Evolutionary conservation across 2,888 invertebrate species (phyloP), one percentile per base, ranked within the genome.

Genomic region (Pelosia muscerda): DNA sequence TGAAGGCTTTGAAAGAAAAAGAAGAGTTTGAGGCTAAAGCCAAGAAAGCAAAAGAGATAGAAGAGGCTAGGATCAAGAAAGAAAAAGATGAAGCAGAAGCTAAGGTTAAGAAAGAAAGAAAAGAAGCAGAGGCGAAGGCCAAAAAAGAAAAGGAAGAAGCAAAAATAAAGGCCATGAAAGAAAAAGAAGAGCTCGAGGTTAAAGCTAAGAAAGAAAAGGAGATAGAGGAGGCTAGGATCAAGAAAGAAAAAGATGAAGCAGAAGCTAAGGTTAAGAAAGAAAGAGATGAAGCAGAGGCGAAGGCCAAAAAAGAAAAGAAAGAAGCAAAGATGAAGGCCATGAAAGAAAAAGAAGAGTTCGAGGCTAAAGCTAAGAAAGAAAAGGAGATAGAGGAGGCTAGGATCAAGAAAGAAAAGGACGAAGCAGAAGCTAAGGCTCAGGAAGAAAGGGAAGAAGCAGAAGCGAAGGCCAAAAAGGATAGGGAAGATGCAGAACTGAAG

Each of bases 401-500:
- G 28, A 34, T 15, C 9, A 61, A 38, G 15, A n/a, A 53, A n/a
- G 53, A 25, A 28, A n/a, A 66, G 31, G 49, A 34, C 10, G 54
- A 65, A 8, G 23, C 15, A 10, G 61, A 61, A 15, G 28, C 26
- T 23, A 59, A 22, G n/a, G 26, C 15, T 4, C 54, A 53, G 2
- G 31, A 42, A 26, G 25, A 38, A 56, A 19, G n/a, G 1, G 22
- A 42, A 11, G 38, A 65, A 31, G 34, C n/a, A 10, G 53, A 57
- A 15, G 28, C 26, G 13, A 68, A 64, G 54, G 63, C 25, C 66
- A 76, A 69, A 68, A 49, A 62, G 49, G 55, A 75, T 26, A n/a
- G 65, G 15, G 31, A 71, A 23, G 76, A 81, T 60, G 67, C 42
- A 26, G 60, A 54, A 4, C 19, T 9, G 68, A 69, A 69, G 70